Conservation (phyloP, 2,888 invertebrate species). For the Sphaerophoria taeniata region DNA sequence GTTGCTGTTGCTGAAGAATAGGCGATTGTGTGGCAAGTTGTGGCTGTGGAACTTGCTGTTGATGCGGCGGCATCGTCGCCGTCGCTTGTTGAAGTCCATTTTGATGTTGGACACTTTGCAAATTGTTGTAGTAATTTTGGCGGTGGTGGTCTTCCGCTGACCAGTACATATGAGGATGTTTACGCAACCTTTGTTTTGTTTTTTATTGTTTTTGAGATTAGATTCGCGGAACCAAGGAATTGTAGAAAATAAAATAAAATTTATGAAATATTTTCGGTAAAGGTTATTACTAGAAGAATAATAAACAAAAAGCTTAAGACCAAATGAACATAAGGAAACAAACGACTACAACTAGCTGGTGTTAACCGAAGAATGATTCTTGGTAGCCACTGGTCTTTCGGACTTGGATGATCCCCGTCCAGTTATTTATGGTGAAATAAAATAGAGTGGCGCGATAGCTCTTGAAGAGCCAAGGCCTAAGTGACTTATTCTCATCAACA, state of each 20-base stretch:
- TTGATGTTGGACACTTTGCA: constrained; percentile 72
- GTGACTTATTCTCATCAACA: too few species aligned
- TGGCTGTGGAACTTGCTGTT: constrained; percentile 68
- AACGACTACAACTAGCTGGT: background rate
- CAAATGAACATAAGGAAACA: background rate
- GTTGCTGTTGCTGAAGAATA: constrained; percentile 69
- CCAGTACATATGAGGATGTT: constrained; percentile 67
- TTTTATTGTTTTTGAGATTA: background rate
- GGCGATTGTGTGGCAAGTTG: constrained; percentile 70
- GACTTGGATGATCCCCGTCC: too few species aligned
- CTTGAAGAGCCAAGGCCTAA: too few species aligned
- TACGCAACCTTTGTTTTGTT: constrained; percentile 61
- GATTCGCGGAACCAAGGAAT: background rate
- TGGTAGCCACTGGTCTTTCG: too few species aligned
- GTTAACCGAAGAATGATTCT: too few species aligned
- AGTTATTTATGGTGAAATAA: too few species aligned
- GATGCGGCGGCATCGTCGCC: constrained; percentile 73
- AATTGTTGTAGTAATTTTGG: constrained; percentile 61
- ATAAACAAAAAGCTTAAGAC: background rate
- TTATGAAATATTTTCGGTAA: background rate
- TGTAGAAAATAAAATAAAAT: constrained; percentile 1
- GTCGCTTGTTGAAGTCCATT: constrained; percentile 73
- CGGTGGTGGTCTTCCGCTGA: constrained; percentile 74
- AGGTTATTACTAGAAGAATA: background rate
- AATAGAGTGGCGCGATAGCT: too few species aligned